Evolutionary conservation across 2,113 vertebrate species (phyloP).

Genomic region (Callaeas wilsoni): DNA sequence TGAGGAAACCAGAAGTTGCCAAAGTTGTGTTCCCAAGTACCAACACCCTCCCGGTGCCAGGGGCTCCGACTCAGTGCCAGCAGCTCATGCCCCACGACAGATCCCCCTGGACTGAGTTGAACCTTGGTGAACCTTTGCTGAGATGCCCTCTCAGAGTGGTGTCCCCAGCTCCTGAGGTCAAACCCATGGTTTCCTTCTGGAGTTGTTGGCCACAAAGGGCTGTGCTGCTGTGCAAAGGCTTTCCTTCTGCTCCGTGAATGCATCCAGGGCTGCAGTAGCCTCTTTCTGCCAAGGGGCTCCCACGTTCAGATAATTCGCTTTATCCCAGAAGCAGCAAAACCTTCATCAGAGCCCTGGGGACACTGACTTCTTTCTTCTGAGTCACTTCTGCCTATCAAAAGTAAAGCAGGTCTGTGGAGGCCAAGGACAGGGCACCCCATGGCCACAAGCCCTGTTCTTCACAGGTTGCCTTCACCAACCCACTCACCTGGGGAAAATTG

Average conservation of each 20-base stretch:
- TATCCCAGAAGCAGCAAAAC: neutral
- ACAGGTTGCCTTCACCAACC: neutral
- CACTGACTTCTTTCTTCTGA: neutral
- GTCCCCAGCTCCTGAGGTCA: neutral
- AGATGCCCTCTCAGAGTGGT: neutral
- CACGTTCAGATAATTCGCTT: neutral
- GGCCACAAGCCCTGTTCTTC: neutral
- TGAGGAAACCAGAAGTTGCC: neutral
- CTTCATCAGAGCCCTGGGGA: neutral
- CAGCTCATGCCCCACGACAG: neutral
- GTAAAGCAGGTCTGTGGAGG: neutral
- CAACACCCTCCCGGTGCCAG: rapidly evolving
- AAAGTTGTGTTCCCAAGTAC: neutral
- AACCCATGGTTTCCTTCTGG: neutral
- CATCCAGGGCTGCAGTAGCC: neutral
- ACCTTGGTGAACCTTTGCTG: neutral
- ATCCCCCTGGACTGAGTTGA: neutral
- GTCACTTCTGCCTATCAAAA: neutral
- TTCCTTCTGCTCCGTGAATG: neutral
- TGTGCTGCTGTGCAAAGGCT: neutral
- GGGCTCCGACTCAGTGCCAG: neutral
- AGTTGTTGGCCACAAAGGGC: rapidly evolving
- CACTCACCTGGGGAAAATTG: rapidly evolving
- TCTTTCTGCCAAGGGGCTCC: neutral
- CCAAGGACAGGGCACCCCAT: neutral